Conservation (phyloP, 2,888 invertebrate species). For the Caenorhabditis zanzibari region DNA sequence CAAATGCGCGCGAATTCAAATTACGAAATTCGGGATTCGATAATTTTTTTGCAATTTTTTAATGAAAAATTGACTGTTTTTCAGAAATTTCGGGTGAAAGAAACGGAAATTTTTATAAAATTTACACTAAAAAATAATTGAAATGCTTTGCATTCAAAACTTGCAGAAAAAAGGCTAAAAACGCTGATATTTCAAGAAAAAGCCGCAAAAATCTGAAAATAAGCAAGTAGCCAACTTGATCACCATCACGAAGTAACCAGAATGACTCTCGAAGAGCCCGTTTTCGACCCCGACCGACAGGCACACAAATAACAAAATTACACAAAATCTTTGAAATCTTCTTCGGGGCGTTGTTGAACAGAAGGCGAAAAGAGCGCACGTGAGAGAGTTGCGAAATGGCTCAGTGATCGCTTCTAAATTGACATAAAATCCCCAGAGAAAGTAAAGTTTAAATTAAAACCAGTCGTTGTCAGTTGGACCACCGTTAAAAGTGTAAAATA, state of each 20-base stretch:
- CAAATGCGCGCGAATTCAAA: constrained; percentile 18
- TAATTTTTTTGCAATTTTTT: neutral
- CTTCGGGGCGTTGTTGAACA: neutral
- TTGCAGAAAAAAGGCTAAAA: too few relatives aligned
- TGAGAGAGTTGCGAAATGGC: constrained; percentile 47
- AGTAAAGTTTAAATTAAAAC: constrained; percentile 35
- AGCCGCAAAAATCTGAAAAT: too few relatives aligned
- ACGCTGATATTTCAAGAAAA: too few relatives aligned
- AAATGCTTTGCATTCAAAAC: too few relatives aligned
- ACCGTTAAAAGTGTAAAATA: constrained; percentile 44
- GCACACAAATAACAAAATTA: constrained; percentile 48
- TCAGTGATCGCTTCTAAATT: neutral
- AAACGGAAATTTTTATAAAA: too few relatives aligned
- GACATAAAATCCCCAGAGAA: neutral
- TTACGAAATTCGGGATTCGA: neutral
- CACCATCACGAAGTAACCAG: neutral
- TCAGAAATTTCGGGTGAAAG: too few relatives aligned
- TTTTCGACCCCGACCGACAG: neutral
- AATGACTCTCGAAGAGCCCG: constrained; percentile 3
- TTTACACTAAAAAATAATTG: too few relatives aligned
- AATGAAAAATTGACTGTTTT: too few relatives aligned
- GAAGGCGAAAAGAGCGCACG: constrained; percentile 20
- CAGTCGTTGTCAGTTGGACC: constrained; percentile 6
- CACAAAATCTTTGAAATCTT: constrained; percentile 58
- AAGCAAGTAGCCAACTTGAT: too few relatives aligned